Percentiles rank a stretch among this genome's conserved stretches.
These are phyloP conservation scores for Antitype chi DNA, from an alignment of 2,888 invertebrate species.

Conservation along the genomic window DNA sequence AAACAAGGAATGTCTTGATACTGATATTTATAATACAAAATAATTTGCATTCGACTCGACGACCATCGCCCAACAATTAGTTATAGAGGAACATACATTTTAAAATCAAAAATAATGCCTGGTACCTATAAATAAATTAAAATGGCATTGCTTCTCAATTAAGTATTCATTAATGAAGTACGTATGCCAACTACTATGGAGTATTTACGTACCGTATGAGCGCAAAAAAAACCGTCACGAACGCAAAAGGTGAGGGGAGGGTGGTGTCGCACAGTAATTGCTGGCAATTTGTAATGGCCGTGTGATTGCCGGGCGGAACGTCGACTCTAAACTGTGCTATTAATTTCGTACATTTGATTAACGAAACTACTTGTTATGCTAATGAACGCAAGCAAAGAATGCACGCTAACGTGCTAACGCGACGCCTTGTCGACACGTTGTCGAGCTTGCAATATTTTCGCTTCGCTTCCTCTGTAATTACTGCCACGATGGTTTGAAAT, in stretches of 20 bases:
- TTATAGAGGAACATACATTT: neutral
- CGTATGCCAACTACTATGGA: constrained; percentile 74
- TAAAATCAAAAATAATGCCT: constrained; percentile 5
- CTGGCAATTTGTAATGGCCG: constrained; percentile 89
- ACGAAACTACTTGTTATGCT: constrained; percentile 90
- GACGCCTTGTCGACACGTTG: constrained; percentile 88
- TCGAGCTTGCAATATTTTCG: constrained; percentile 87
- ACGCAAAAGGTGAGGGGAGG: constrained; percentile 77
- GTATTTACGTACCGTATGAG: constrained; percentile 75
- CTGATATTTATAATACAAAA: neutral
- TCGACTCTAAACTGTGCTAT: constrained; percentile 89
- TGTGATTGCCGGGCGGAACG: constrained; percentile 89
- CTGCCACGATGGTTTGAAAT: constrained; percentile 75
- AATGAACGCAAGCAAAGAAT: constrained; percentile 89
- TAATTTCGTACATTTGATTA: constrained; percentile 91
- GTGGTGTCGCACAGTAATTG: constrained; percentile 86
- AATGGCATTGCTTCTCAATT: constrained; percentile 62
- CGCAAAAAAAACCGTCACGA: constrained; percentile 78
- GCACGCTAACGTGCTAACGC: constrained; percentile 87
- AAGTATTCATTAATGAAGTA: constrained; percentile 68
- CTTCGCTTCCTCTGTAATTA: constrained; percentile 83
- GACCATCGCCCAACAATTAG: neutral
- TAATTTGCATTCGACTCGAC: neutral
- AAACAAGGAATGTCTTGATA: neutral
- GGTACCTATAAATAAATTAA: constrained; percentile 28